These are phyloP conservation scores for Drosophila nigricruria DNA, from an alignment of 2,888 invertebrate genomes.

Conservation along the genomic window DNA sequence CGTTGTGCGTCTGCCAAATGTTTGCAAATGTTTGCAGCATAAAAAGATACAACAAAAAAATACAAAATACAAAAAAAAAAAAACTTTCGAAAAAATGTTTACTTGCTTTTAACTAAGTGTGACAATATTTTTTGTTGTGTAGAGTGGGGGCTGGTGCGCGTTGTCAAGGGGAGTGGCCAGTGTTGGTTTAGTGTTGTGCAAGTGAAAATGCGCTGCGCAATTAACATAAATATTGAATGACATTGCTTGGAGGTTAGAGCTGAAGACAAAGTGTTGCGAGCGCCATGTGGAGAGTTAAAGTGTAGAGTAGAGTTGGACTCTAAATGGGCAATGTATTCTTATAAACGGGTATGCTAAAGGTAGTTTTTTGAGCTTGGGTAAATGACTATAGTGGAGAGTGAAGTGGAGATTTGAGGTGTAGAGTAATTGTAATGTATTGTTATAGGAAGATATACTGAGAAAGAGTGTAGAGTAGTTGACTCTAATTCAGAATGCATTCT, in stretches of 20 bases:
- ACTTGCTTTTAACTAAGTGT: slow-evolving; percentile 26
- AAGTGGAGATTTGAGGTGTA: neutral
- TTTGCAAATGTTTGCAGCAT: slow-evolving; percentile 66
- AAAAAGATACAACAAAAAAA: slow-evolving; percentile 11
- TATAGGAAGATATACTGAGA: neutral
- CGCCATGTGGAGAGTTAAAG: neutral
- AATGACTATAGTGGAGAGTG: neutral
- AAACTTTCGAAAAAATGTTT: slow-evolving; percentile 47
- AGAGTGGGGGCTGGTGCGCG: neutral
- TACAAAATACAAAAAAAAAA: slow-evolving; percentile 22
- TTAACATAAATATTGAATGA: slow-evolving; percentile 34
- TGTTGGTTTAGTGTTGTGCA: slow-evolving; percentile 13
- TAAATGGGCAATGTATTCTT: neutral
- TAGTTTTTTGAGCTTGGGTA: neutral
- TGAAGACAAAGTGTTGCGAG: neutral
- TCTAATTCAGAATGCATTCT: neutral
- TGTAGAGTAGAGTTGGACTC: neutral
- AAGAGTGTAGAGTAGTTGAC: neutral
- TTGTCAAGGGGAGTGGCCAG: slow-evolving; percentile 17
- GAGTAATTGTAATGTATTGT: neutral
- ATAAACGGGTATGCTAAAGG: neutral
- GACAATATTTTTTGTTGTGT: slow-evolving; percentile 35
- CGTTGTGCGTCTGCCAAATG: slow-evolving; percentile 40
- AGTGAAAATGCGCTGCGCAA: slow-evolving; percentile 44
- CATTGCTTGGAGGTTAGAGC: slow-evolving; percentile 21